Percentiles rank a stretch among this genome's conserved stretches.
Evolutionary conservation across 2,797 vertebrate species (phyloP).

Genomic region (Sorex maritimensis): DNA sequence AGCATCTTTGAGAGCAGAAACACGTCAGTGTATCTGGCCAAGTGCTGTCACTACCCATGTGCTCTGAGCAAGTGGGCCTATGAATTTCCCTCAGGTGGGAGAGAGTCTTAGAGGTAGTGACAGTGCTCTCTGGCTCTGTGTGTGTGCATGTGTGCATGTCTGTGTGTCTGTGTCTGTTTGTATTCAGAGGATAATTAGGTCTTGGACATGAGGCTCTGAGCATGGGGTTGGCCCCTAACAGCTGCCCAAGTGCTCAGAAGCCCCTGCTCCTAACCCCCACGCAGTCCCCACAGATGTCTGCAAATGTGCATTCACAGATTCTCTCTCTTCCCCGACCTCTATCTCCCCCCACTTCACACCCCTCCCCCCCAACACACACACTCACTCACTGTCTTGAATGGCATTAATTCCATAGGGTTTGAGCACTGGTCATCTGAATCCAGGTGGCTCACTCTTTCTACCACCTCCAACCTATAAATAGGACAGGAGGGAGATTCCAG

Average conservation of each 20-base stretch:
- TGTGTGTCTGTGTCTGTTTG: background rate
- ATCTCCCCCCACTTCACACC: fast-evolving
- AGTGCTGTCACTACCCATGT: background rate
- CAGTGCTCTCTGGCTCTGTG: background rate
- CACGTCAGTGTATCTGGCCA: background rate
- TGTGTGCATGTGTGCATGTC: background rate
- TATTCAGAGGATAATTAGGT: background rate
- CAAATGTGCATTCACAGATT: background rate
- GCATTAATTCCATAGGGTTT: background rate
- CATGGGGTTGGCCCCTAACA: too few species aligned
- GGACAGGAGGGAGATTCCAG: background rate
- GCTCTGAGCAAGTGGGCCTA: background rate
- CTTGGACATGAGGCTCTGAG: background rate
- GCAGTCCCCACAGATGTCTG: background rate
- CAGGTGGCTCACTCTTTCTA: background rate
- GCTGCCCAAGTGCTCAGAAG: background rate
- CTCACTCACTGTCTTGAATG: background rate
- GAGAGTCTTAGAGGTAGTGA: background rate
- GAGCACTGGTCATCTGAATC: background rate
- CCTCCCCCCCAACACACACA: background rate
- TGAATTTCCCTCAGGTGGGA: background rate
- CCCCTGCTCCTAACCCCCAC: background rate
- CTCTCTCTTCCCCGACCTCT: too few species aligned
- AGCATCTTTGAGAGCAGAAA: conserved; percentile 17
- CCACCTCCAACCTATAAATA: background rate